Evolutionary conservation across 2,113 vertebrate species (phyloP).

Genomic region (Platysternon megacephalum): DNA sequence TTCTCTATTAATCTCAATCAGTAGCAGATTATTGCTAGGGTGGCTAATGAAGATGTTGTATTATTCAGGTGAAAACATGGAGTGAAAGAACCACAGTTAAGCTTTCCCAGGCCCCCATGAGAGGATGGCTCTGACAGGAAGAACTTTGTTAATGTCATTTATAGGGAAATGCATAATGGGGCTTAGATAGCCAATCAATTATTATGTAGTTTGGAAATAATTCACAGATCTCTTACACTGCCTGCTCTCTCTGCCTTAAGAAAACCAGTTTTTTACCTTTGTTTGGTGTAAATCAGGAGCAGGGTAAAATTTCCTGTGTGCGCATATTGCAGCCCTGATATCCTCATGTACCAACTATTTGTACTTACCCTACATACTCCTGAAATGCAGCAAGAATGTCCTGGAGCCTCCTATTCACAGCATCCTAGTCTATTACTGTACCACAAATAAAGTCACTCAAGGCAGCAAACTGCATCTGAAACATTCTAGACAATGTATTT

Average conservation of each 20-base stretch:
- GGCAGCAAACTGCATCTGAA: background rate
- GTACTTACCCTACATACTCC: background rate
- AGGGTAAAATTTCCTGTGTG: background rate
- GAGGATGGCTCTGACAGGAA: background rate
- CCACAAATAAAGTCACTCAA: background rate
- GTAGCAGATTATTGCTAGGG: slow-evolving; percentile 49
- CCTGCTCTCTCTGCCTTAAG: background rate
- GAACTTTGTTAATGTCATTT: background rate
- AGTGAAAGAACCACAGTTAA: background rate
- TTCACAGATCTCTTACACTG: background rate
- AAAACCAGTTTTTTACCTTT: background rate
- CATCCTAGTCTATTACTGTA: background rate
- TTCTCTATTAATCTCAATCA: slow-evolving; percentile 77
- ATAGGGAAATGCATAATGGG: no score
- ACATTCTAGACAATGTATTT: background rate
- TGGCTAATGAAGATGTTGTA: slow-evolving; percentile 56
- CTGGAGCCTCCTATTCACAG: background rate
- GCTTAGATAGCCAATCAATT: background rate
- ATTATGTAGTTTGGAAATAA: background rate
- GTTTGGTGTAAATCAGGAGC: background rate
- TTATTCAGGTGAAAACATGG: background rate
- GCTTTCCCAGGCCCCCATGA: background rate
- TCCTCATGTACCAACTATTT: background rate
- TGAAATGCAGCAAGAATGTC: background rate
- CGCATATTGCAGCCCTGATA: background rate